phyloP scores from a whole-genome alignment of 1,140 invertebrate genomes.

The Paralvinella palmiformis region DNA sequence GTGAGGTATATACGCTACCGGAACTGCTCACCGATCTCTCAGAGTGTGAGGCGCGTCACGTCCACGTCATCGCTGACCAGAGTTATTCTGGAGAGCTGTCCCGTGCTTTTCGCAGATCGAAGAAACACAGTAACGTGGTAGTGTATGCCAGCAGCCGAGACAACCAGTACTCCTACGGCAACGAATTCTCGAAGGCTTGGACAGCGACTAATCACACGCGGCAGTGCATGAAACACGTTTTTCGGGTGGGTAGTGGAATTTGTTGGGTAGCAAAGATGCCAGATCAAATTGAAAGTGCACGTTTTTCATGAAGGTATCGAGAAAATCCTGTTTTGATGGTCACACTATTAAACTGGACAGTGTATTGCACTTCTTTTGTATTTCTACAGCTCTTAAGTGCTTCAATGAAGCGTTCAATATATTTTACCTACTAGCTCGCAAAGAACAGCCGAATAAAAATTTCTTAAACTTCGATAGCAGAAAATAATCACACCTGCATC shows the following conservation, averaged over 20 bases:
- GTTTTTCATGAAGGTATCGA: too few species aligned
- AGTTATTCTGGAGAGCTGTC: slow-evolving; percentile 51
- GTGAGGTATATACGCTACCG: slow-evolving; percentile 51
- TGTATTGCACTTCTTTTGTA: too few species aligned
- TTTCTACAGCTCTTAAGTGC: too few species aligned
- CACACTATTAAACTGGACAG: too few species aligned
- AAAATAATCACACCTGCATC: too few species aligned
- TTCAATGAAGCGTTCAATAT: too few species aligned
- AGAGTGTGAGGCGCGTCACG: slow-evolving; percentile 51
- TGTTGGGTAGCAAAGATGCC: too few species aligned
- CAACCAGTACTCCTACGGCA: slow-evolving; percentile 45
- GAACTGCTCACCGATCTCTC: slow-evolving; percentile 53
- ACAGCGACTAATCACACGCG: slow-evolving; percentile 38
- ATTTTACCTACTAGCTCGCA: too few species aligned
- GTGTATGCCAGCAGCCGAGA: slow-evolving; percentile 44
- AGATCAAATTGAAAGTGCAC: too few species aligned
- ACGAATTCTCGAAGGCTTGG: slow-evolving; percentile 51
- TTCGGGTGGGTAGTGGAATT: slow-evolving; percentile 48
- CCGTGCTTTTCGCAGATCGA: slow-evolving; percentile 34
- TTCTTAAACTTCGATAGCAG: too few species aligned
- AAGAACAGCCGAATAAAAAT: too few species aligned
- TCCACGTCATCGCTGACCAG: slow-evolving; percentile 54
- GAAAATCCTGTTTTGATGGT: too few species aligned
- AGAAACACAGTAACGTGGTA: slow-evolving; percentile 47
- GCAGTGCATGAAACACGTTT: slow-evolving; percentile 44